Conservation (phyloP, 2,888 invertebrate species). For the Conomelus anceps region DNA sequence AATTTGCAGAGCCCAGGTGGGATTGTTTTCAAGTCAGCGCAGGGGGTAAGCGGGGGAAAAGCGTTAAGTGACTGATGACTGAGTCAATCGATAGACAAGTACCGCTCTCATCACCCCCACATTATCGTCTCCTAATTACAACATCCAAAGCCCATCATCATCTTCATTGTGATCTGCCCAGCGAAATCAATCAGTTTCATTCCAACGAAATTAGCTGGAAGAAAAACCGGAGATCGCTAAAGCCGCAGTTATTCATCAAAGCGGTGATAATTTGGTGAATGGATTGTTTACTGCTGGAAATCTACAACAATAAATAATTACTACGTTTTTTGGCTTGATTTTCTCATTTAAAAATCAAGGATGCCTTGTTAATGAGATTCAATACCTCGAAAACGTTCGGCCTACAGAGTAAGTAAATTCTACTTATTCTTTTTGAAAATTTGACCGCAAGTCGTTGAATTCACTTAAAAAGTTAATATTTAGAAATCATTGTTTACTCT, state of each 20-base stretch:
- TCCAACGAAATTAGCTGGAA: not conserved
- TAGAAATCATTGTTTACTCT: too few species aligned
- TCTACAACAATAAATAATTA: not conserved
- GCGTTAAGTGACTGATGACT: constrained; percentile 5
- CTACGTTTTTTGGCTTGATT: not conserved
- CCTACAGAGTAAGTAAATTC: too few species aligned
- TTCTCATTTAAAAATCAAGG: too few species aligned
- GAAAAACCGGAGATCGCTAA: not conserved
- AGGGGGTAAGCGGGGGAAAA: not conserved
- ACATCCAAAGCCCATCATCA: not conserved
- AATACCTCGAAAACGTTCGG: too few species aligned
- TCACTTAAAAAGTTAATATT: too few species aligned
- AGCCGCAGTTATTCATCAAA: not conserved
- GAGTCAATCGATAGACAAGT: constrained; percentile 5
- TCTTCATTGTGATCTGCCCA: not conserved
- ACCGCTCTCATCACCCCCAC: not conserved
- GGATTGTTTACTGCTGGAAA: not conserved
- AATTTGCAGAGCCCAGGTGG: not conserved
- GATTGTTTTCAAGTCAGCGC: not conserved
- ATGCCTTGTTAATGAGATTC: too few species aligned
- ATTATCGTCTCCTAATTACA: not conserved
- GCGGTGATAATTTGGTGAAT: not conserved
- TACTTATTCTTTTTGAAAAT: too few species aligned
- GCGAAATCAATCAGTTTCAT: not conserved
- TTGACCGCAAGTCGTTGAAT: too few species aligned